Evolutionary conservation across 2,113 vertebrate species (phyloP).

Genomic region (Bolborhynchus lineola): DNA sequence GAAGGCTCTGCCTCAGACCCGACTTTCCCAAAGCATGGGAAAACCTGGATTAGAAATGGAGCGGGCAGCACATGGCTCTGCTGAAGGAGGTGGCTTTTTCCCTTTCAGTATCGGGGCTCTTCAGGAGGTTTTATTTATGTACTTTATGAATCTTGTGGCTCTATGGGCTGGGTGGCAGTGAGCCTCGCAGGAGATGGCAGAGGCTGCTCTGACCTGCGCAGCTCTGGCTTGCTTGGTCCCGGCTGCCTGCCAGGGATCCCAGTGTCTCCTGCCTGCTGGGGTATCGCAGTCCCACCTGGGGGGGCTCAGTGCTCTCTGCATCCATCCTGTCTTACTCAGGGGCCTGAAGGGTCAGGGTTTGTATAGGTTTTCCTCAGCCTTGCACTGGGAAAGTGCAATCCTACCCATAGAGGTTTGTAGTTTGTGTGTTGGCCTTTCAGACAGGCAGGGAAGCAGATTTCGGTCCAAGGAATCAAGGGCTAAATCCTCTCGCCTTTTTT

Average conservation of each 20-base stretch:
- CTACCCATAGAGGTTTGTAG: not conserved
- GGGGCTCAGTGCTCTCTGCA: rapidly evolving
- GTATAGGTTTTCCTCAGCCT: not conserved
- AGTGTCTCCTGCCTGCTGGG: not conserved
- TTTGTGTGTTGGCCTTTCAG: not conserved
- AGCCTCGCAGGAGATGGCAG: not conserved
- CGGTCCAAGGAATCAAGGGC: not conserved
- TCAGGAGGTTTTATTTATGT: not conserved
- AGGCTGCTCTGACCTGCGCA: rapidly evolving
- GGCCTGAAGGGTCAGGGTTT: rapidly evolving
- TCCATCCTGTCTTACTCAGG: rapidly evolving
- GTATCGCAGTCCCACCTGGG: rapidly evolving
- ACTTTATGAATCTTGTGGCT: not conserved
- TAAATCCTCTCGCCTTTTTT: not conserved
- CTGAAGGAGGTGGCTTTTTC: not conserved
- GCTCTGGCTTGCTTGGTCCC: not conserved
- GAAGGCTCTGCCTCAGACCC: not conserved
- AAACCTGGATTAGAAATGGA: not conserved
- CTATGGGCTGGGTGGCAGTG: not conserved
- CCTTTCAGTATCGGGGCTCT: not conserved
- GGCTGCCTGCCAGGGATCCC: not conserved
- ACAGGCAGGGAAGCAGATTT: not conserved
- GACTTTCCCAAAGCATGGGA: not conserved
- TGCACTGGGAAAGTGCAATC: not conserved
- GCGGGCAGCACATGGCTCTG: rapidly evolving